Conservation (phyloP, 2,113 vertebrate genomes). For the Cynopterus brachyotis region DNA sequence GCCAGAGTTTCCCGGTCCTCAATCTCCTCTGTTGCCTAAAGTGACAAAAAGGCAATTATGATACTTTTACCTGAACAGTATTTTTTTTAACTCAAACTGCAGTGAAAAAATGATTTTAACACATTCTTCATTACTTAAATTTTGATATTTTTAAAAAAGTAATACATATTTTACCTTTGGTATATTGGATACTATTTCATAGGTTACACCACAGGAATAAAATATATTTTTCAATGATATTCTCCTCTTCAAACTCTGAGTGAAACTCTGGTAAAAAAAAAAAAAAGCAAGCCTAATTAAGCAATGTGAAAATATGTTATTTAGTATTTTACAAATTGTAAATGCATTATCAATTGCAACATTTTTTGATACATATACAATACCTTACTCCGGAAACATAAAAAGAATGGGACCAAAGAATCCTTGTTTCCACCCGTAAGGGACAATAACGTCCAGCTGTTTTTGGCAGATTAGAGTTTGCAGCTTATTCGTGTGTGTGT, state of each 20-base stretch:
- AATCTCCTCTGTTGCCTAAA: conserved; percentile 95
- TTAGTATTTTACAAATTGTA: background rate
- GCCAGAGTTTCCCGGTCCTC: conserved; percentile 97
- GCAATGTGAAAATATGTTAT: background rate
- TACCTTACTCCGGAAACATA: background rate
- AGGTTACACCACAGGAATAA: conserved; percentile 94
- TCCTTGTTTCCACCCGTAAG: background rate
- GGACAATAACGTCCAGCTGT: background rate
- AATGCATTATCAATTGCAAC: background rate
- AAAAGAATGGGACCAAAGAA: background rate
- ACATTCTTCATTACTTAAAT: background rate
- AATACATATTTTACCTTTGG: conserved; percentile 90
- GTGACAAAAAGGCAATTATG: background rate
- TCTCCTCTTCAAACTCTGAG: conserved; percentile 97
- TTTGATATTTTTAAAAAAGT: background rate
- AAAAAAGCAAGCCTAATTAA: conserved; percentile 61
- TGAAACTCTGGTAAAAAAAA: conserved; percentile 91
- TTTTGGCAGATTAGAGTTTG: background rate
- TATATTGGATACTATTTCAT: conserved; percentile 99
- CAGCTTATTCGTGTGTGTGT: background rate
- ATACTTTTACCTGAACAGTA: background rate
- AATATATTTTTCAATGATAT: conserved; percentile 96
- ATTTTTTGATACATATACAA: background rate
- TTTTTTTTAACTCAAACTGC: background rate
- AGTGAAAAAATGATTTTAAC: background rate